A percentile compares a stretch with the other conserved stretches of the same genome.
Evolutionary conservation across 2,797 vertebrate species (phyloP).

Genomic region (Threskiornis aethiopicus): DNA sequence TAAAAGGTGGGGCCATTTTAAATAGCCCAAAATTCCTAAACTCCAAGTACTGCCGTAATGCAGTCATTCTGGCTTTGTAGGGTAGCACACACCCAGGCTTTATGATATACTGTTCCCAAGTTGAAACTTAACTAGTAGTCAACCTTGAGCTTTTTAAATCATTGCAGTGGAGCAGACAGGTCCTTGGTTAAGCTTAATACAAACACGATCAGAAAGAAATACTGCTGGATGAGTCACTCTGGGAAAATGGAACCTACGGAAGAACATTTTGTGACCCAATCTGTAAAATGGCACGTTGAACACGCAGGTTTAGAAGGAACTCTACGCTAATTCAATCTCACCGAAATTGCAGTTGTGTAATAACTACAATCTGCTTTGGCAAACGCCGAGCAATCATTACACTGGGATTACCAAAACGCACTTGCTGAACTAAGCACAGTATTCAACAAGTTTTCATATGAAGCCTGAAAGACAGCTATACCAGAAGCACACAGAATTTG

Average conservation of each 20-base stretch:
- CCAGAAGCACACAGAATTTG: accelerated
- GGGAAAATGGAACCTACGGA: neutral
- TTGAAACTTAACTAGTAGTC: conserved; percentile 1
- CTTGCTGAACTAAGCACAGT: neutral
- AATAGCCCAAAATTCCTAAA: conserved; percentile 51
- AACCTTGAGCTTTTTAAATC: neutral
- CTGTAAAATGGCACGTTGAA: neutral
- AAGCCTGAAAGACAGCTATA: neutral
- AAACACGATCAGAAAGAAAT: neutral
- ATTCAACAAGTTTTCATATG: neutral
- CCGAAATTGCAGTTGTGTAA: neutral
- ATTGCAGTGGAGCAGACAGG: neutral
- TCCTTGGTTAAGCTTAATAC: neutral
- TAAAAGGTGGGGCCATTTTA: conserved; percentile 60
- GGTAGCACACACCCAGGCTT: conserved; percentile 42
- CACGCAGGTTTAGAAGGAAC: neutral
- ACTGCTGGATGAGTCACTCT: neutral
- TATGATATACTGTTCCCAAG: neutral
- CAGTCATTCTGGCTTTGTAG: conserved; percentile 50
- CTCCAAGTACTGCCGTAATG: conserved; percentile 40
- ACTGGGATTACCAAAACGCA: neutral
- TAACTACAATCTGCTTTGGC: neutral
- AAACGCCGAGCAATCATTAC: neutral
- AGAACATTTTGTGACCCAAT: neutral
- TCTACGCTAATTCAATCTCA: neutral